Evolutionary conservation across 2,797 vertebrate species (phyloP).

Genomic region (Rhynchonycteris naso): DNA sequence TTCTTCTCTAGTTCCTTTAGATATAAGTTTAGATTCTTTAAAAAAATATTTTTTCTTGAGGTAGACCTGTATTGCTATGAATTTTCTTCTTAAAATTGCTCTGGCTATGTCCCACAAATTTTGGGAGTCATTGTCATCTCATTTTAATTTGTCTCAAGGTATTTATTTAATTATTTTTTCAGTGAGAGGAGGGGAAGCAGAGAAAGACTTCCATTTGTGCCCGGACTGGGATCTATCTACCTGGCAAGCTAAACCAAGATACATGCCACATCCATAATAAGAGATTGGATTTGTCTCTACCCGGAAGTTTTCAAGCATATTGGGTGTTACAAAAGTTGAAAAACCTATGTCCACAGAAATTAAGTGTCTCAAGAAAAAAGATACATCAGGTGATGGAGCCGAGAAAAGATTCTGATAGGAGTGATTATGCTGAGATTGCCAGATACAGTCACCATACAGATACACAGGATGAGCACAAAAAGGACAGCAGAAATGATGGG

Average conservation of each 20-base stretch:
- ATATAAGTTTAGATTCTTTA: too few relatives aligned
- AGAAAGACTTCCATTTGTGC: too few relatives aligned
- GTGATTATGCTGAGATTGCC: constrained; percentile 67
- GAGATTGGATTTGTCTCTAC: constrained; percentile 73
- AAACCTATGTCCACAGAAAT: constrained; percentile 72
- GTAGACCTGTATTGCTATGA: too few relatives aligned
- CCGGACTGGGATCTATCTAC: too few relatives aligned
- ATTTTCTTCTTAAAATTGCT: too few relatives aligned
- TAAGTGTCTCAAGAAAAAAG: constrained; percentile 81
- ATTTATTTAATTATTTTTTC: too few relatives aligned
- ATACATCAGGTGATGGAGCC: constrained; percentile 76
- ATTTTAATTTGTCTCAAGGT: too few relatives aligned
- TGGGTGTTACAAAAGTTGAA: constrained; percentile 72
- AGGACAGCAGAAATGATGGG: constrained; percentile 44
- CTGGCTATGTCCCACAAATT: too few relatives aligned
- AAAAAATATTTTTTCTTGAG: too few relatives aligned
- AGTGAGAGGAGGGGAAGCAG: too few relatives aligned
- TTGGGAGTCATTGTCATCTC: too few relatives aligned
- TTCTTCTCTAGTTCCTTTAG: too few relatives aligned
- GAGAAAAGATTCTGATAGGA: constrained; percentile 69
- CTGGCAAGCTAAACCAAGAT: constrained; percentile 70
- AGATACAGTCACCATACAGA: constrained; percentile 67
- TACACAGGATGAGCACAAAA: constrained; percentile 27
- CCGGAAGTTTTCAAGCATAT: constrained; percentile 74
- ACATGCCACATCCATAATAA: constrained; percentile 66